Percentiles rank a stretch among this genome's conserved stretches.
Conservation (phyloP, 2,797 vertebrate genomes). For the Crenichthys baileyi region DNA sequence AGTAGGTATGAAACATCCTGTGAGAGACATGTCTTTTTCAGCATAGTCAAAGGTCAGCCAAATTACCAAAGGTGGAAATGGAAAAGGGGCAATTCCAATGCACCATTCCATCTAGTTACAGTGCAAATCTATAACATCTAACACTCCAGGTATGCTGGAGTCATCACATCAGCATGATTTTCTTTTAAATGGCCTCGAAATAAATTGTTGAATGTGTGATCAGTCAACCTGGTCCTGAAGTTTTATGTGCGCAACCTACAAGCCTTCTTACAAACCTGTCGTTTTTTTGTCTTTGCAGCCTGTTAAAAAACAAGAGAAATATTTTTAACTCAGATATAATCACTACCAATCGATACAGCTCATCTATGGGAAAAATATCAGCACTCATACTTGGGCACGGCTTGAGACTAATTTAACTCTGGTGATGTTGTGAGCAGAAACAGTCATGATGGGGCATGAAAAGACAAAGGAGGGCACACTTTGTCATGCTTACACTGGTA, state of each 20-base stretch:
- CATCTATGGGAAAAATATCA: constrained; percentile 25
- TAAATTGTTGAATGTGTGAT: background rate
- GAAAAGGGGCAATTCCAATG: background rate
- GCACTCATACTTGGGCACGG: constrained; percentile 46
- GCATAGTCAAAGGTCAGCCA: background rate
- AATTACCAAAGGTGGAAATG: background rate
- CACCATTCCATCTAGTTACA: background rate
- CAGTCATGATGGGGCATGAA: constrained; percentile 12
- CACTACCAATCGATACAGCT: constrained; percentile 22
- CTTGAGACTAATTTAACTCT: constrained; percentile 27
- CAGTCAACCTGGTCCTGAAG: background rate
- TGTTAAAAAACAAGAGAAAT: constrained; percentile 29
- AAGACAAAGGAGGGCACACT: constrained; percentile 41
- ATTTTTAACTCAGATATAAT: constrained; percentile 42
- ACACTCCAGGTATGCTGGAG: background rate
- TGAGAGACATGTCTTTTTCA: background rate
- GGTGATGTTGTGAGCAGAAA: constrained; percentile 14
- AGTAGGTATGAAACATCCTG: background rate
- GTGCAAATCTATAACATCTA: background rate
- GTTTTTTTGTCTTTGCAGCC: constrained; percentile 37
- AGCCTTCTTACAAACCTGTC: background rate
- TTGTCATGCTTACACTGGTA: constrained; percentile 43
- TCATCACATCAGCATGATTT: too few relatives aligned
- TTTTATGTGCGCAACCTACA: background rate
- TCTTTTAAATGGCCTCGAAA: background rate